Evolutionary conservation across 2,113 vertebrate species (phyloP), one percentile per base, ranked within the genome.

Genomic region (Symphodus melops): DNA sequence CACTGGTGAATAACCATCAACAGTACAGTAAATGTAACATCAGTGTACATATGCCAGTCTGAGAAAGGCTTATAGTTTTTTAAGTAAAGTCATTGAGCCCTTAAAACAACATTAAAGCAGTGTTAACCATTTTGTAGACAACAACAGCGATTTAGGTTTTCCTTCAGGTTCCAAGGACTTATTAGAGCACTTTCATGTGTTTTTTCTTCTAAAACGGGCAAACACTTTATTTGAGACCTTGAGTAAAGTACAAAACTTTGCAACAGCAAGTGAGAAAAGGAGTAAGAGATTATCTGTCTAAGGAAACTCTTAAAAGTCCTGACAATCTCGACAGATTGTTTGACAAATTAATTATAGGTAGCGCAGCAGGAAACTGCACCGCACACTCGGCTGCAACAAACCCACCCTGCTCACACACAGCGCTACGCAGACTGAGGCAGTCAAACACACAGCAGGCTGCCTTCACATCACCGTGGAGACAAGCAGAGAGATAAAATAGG

Each of bases 361-460:
- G 51, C 60, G 8, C 85, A 63, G 73, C 72, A 9, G 64, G 79
- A 65, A 75, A 61, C 58, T 28, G 14, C 56, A 61, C 33, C 68
- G 68, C 63, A 41, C 46, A 69, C 79, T 54, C 65, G 33, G 62
- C 56, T 58, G 49, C 53, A 71, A 51, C 77, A 67, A 62, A 49
- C 69, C 58, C 61, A 68, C 37, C 52, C 48, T 41, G 57, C 52
- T 57, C 71, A 42, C 75, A 74, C 46, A 60, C 59, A 71, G 76
- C 10, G 33, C 19, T 54, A 48, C 66, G 33, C 84, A 85, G 72
- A 81, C 53, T 62, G 73, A 83, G 68, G 81, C 84, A 83, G 83
- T 90, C 86, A 90, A 84, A 91, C 83, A 87, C 87, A 57, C 87
- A 86, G 87, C 81, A 23, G 85, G 87, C 70, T 49, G 78, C 82